Evolutionary conservation across 2,888 invertebrate genomes (phyloP).

Genomic region (Ypsolopha sequella): DNA sequence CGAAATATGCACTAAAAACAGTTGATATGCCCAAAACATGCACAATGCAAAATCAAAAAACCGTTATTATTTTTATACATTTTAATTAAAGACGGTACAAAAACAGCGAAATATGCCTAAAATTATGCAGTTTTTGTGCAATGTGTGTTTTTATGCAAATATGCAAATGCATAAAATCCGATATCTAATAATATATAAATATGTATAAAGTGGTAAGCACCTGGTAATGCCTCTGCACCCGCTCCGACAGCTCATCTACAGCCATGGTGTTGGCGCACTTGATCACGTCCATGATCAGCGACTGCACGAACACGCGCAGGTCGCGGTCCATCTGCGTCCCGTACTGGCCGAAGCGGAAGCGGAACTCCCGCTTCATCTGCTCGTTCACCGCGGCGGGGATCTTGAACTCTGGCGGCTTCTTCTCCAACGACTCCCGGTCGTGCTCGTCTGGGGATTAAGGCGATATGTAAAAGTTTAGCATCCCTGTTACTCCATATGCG

Average conservation of each 20-base stretch:
- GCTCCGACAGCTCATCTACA: slow-evolving; percentile 89
- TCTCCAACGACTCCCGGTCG: slow-evolving; percentile 31
- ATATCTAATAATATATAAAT: no score
- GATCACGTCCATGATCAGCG: slow-evolving; percentile 74
- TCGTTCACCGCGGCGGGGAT: slow-evolving; percentile 46
- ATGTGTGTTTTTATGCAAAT: no score
- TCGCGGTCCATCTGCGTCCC: slow-evolving; percentile 65
- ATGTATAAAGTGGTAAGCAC: slow-evolving; percentile 23
- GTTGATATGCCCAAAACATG: no score
- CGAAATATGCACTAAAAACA: no score
- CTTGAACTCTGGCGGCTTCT: slow-evolving; percentile 42
- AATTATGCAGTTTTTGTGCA: no score
- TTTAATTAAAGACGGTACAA: no score
- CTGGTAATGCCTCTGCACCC: slow-evolving; percentile 93
- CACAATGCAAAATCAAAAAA: no score
- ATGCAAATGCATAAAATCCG: no score
- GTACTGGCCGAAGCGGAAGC: slow-evolving; percentile 50
- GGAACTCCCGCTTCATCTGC: slow-evolving; percentile 55
- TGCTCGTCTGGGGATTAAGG: slow-evolving; percentile 44
- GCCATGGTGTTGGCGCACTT: slow-evolving; percentile 71
- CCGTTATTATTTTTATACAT: no score
- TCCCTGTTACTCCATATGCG: no score
- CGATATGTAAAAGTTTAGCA: no score
- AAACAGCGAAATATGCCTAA: no score
- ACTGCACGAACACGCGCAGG: slow-evolving; percentile 76